Evolutionary conservation across 2,888 invertebrate species (phyloP).

Genomic region (Stenodera caucasica): DNA sequence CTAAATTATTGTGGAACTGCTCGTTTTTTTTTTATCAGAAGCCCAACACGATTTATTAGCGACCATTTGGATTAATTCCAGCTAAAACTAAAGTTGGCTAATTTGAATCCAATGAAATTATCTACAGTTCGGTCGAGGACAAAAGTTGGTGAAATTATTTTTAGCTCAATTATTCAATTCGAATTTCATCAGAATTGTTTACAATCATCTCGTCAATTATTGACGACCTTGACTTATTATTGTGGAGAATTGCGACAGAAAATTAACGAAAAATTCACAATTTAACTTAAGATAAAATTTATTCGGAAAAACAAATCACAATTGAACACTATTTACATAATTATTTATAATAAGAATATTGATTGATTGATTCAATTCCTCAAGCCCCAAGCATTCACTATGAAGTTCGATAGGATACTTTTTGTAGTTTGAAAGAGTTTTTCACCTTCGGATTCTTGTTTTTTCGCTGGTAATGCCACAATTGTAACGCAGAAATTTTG

Average conservation of each 20-base stretch:
- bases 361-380: neutral
- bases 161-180: neutral
- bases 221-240: neutral
- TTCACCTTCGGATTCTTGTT: constrained; percentile 40
- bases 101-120: too few species aligned
- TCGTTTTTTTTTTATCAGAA: too few species aligned
- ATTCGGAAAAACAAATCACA: constrained; percentile 6
- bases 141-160: too few species aligned
- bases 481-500: constrained; percentile 46
- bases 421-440: constrained; percentile 33
- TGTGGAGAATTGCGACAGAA: too few species aligned
- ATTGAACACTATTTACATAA: neutral
- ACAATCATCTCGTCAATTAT: neutral
- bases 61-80: too few species aligned
- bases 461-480: constrained; percentile 43
- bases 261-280: too few species aligned
- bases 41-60: too few species aligned
- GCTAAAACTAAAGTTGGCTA: too few species aligned
- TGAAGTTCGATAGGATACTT: constrained; percentile 36
- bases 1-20: too few species aligned
- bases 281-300: neutral
- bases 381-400: constrained; percentile 37
- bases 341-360: neutral
- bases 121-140: too few species aligned
- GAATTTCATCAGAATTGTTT: neutral